These are phyloP conservation scores for Antheraea yamamai DNA, from an alignment of 2,888 invertebrate species.

Conservation along the genomic window DNA sequence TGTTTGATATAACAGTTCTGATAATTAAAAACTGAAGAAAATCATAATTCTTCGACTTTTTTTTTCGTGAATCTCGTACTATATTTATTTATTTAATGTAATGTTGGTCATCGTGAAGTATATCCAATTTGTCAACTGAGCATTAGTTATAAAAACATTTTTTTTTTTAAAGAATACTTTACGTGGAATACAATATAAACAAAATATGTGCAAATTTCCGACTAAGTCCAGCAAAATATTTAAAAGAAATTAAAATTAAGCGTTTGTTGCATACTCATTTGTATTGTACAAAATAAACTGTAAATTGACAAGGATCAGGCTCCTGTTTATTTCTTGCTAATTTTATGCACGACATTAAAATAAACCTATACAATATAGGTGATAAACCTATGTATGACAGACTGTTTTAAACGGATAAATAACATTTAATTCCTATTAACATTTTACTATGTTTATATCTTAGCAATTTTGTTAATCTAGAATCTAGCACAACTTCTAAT, in stretches of 20 bases:
- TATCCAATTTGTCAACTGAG: background rate
- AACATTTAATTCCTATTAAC: background rate
- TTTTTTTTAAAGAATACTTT: background rate
- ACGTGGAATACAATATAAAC: background rate
- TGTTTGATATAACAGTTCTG: constrained; percentile 41
- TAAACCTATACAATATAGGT: too few relatives aligned
- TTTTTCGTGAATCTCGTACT: background rate
- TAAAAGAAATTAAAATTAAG: background rate
- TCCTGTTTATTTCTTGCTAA: background rate
- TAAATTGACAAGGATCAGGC: background rate
- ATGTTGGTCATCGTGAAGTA: background rate
- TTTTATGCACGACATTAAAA: background rate
- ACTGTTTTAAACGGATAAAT: background rate
- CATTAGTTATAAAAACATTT: background rate
- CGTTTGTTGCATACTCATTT: background rate
- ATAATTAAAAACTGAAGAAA: constrained; percentile 28
- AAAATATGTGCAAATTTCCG: background rate
- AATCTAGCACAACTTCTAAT: background rate
- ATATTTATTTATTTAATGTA: background rate
- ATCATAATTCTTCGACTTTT: background rate
- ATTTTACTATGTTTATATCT: background rate
- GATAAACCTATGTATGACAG: background rate
- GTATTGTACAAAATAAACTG: background rate
- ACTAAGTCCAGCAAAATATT: background rate
- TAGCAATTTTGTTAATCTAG: background rate